Conservation (phyloP, 2,113 vertebrate genomes). For the Mirounga angustirostris region DNA sequence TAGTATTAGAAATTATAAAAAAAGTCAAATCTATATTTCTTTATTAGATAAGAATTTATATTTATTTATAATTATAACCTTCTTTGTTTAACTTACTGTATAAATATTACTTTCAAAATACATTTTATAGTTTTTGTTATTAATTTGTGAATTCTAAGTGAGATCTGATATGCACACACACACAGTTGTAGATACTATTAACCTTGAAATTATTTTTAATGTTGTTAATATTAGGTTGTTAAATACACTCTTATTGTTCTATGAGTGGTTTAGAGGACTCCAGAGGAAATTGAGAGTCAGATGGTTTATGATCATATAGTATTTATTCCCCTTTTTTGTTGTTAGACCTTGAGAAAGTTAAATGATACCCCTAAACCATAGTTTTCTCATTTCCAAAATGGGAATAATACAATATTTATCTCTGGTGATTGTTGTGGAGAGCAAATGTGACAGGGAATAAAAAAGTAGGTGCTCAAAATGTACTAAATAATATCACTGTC, state of each 20-base stretch:
- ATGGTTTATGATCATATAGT: not conserved
- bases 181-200: not conserved
- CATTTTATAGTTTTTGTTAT: not conserved
- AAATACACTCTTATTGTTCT: not conserved
- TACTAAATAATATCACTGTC: not conserved
- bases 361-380: not conserved
- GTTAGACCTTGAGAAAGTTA: not conserved
- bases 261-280: not conserved
- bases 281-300: not conserved
- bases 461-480: not conserved
- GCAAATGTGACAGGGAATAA: not conserved
- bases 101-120: not conserved
- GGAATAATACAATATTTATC: not conserved
- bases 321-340: not conserved
- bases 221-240: not conserved
- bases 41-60: not conserved
- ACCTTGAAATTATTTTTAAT: not conserved
- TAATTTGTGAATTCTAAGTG: not conserved
- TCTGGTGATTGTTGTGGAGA: not conserved
- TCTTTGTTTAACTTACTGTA: not conserved
- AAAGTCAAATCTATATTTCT: not conserved
- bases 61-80: not conserved
- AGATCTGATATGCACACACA: not conserved
- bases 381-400: not conserved
- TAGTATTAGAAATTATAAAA: not conserved